Conservation (phyloP, 2,888 invertebrate species). For the Andrena camellia region DNA sequence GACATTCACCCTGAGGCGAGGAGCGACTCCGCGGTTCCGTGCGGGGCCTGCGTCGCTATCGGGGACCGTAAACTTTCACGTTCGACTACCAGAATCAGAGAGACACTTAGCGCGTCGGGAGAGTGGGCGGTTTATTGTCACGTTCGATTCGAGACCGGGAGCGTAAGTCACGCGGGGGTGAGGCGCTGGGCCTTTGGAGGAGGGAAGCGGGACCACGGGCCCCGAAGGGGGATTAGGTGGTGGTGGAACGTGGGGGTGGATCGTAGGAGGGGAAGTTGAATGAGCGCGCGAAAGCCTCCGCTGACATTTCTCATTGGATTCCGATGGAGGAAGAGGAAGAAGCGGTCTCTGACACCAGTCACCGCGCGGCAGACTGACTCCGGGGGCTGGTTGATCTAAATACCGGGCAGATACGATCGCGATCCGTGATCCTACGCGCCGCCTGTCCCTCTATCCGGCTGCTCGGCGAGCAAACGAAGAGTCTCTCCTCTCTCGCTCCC, state of each 20-base stretch:
- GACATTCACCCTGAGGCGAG: not conserved
- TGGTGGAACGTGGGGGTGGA: not conserved
- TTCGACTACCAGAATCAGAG: slow-evolving; percentile 50
- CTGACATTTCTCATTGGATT: slow-evolving; percentile 68
- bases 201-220: slow-evolving; percentile 15
- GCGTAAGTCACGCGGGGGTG: slow-evolving; percentile 25
- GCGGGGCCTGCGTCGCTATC: slow-evolving; percentile 27
- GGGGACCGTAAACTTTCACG: slow-evolving; percentile 48
- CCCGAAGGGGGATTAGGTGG: not conserved
- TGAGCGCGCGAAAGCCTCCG: slow-evolving; percentile 67
- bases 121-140: slow-evolving; percentile 63
- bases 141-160: slow-evolving; percentile 34
- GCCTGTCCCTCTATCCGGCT: slow-evolving; percentile 53
- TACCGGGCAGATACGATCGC: slow-evolving; percentile 76
- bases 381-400: slow-evolving; percentile 76
- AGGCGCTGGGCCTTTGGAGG: not conserved
- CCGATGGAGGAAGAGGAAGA: slow-evolving; percentile 60
- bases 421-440: slow-evolving; percentile 68
- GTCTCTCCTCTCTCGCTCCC: slow-evolving; percentile 13
- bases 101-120: slow-evolving; percentile 33
- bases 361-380: slow-evolving; percentile 66
- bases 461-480: slow-evolving; percentile 15
- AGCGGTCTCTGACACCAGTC: slow-evolving; percentile 69
- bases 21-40: not conserved
- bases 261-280: slow-evolving; percentile 51